phyloP scores from a whole-genome alignment of 2,113 vertebrate species.

The Vombatus ursinus region DNA sequence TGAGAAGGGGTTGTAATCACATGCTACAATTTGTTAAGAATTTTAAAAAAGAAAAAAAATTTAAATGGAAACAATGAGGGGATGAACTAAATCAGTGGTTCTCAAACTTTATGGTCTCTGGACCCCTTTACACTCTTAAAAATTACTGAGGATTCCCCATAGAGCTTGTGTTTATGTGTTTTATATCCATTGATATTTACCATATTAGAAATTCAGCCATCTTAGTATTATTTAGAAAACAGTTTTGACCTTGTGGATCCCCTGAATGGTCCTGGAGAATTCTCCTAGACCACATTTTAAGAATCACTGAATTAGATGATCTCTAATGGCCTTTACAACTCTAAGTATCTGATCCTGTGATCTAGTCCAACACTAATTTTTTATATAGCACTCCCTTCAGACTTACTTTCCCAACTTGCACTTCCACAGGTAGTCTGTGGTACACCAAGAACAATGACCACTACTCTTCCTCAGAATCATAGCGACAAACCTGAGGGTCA shows the following conservation, averaged over 20 bases:
- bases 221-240: not conserved
- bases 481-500: not conserved
- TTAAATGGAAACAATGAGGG: not conserved
- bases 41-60: not conserved
- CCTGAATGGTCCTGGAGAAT: not conserved
- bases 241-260: not conserved
- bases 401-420: not conserved
- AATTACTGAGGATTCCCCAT: not conserved
- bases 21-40: not conserved
- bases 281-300: not conserved
- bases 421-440: not conserved
- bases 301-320: not conserved
- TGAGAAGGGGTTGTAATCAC: not conserved
- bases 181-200: not conserved
- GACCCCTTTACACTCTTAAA: not conserved
- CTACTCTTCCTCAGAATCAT: not conserved
- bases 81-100: not conserved
- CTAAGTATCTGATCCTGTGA: not conserved
- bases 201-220: not conserved
- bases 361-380: not conserved
- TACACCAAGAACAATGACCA: not conserved
- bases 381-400: not conserved
- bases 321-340: not conserved
- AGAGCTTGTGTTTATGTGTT: not conserved
- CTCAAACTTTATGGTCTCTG: not conserved